These are phyloP conservation scores for Adelphocoris suturalis DNA, from an alignment of 2,888 invertebrate genomes.

Conservation along the genomic window DNA sequence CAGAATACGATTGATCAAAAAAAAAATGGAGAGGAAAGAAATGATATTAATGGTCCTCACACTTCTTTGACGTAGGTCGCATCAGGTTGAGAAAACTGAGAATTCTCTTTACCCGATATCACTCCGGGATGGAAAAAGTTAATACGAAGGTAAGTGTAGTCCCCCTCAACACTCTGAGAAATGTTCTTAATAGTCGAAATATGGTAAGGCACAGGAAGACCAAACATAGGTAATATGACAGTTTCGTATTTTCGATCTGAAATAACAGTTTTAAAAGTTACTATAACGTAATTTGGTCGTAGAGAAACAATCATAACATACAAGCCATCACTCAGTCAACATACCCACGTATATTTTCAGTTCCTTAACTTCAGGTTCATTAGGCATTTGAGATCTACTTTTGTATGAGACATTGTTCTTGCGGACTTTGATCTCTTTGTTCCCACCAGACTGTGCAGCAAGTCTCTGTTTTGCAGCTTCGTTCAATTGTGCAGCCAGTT, in stretches of 20 bases:
- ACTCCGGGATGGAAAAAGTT: constrained; percentile 99
- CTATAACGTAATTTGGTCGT: too few relatives aligned
- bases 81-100: constrained; percentile 94
- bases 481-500: constrained; percentile 93
- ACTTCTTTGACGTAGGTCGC: constrained; percentile 99
- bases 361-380: constrained; percentile 94
- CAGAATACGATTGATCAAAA: too few relatives aligned
- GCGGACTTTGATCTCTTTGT: constrained; percentile 91
- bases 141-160: constrained; percentile 97
- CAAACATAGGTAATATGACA: constrained; percentile 98
- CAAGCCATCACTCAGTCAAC: constrained; percentile 77
- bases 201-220: constrained; percentile 97
- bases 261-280: constrained; percentile 68
- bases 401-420: constrained; percentile 98
- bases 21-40: not conserved
- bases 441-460: constrained; percentile 88
- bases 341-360: constrained; percentile 96
- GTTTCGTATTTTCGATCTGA: constrained; percentile 97
- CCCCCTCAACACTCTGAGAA: constrained; percentile 98
- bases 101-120: constrained; percentile 93
- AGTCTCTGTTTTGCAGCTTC: constrained; percentile 95
- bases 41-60: constrained; percentile 81
- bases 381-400: constrained; percentile 93
- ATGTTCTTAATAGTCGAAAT: constrained; percentile 99
- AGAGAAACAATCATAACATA: too few relatives aligned